phyloP scores from a whole-genome alignment of 2,113 vertebrate species.

The Solea solea region DNA sequence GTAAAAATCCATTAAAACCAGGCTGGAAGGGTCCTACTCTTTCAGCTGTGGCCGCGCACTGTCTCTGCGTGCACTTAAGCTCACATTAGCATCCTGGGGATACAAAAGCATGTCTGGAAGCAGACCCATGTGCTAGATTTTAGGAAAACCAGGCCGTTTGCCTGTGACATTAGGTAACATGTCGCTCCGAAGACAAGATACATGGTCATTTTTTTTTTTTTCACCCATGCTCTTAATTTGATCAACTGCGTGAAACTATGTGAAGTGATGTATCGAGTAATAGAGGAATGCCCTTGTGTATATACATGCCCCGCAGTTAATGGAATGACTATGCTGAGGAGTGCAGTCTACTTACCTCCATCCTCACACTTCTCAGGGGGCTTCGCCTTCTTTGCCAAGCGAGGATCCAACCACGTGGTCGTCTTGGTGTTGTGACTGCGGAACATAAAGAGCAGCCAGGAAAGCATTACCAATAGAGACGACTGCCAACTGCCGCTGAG shows the following conservation, averaged over 20 bases:
- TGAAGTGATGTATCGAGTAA: slow-evolving; percentile 22
- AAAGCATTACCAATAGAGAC: slow-evolving; percentile 28
- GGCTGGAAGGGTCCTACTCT: slow-evolving; percentile 59
- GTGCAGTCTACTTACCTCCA: slow-evolving; percentile 83
- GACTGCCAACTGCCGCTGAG: slow-evolving; percentile 2
- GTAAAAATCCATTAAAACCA: slow-evolving; percentile 75
- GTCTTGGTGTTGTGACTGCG: slow-evolving; percentile 97
- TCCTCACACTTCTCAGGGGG: slow-evolving; percentile 98
- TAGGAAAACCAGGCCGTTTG: slow-evolving; percentile 23
- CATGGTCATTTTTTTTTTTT: background rate
- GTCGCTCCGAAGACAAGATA: slow-evolving; percentile 22
- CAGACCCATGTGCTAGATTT: slow-evolving; percentile 3
- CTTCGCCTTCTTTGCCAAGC: slow-evolving; percentile 97
- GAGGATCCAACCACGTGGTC: slow-evolving; percentile 97
- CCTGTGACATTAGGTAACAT: slow-evolving; percentile 12
- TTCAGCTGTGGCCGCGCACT: slow-evolving; percentile 46
- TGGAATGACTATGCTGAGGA: slow-evolving; percentile 20
- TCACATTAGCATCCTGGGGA: slow-evolving; percentile 61
- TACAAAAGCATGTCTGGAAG: slow-evolving; percentile 35
- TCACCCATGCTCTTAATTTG: slow-evolving; percentile 18
- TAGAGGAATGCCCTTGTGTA: slow-evolving; percentile 23
- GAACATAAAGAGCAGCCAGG: slow-evolving; percentile 51
- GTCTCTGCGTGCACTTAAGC: slow-evolving; percentile 64
- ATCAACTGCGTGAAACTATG: slow-evolving; percentile 20
- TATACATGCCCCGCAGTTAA: slow-evolving; percentile 35